Percentiles rank a stretch among this genome's conserved stretches.
Evolutionary conservation across 2,888 invertebrate species (phyloP).

Genomic region (Drosophila paracracens): DNA sequence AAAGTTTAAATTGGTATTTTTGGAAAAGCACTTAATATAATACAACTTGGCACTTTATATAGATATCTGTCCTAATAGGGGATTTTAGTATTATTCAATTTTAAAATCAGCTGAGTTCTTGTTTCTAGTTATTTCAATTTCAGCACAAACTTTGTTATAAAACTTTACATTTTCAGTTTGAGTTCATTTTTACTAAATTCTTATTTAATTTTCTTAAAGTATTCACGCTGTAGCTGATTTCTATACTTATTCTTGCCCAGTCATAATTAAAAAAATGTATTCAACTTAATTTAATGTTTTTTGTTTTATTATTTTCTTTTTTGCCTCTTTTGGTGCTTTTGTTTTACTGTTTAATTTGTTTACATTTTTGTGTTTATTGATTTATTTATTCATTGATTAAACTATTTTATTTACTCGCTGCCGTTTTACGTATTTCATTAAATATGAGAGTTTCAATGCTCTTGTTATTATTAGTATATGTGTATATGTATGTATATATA

Average conservation of each 20-base stretch:
- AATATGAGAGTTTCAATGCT: constrained; percentile 32
- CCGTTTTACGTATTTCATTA: constrained; percentile 39
- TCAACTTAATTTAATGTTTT: constrained; percentile 27
- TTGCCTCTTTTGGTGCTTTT: constrained; percentile 30
- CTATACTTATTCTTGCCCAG: constrained; percentile 22
- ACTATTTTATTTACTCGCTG: constrained; percentile 70
- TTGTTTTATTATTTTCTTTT: constrained; percentile 15
- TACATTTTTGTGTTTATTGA: constrained; percentile 67
- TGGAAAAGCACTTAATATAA: background rate
- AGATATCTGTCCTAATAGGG: background rate
- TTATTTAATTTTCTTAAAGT: background rate
- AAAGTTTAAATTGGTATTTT: background rate
- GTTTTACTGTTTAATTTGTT: constrained; percentile 68
- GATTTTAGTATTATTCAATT: background rate
- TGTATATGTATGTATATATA: background rate
- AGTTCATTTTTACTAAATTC: background rate
- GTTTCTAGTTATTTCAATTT: too few relatives aligned
- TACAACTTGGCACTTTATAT: background rate
- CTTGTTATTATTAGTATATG: constrained; percentile 21
- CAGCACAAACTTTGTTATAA: too few relatives aligned
- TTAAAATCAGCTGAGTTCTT: background rate
- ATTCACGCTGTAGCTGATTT: constrained; percentile 38
- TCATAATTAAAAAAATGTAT: constrained; percentile 24
- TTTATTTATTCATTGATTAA: constrained; percentile 73
- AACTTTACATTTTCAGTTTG: background rate